Evolutionary conservation across 2,797 vertebrate species (phyloP).

Genomic region (Bradypodion pumilum): DNA sequence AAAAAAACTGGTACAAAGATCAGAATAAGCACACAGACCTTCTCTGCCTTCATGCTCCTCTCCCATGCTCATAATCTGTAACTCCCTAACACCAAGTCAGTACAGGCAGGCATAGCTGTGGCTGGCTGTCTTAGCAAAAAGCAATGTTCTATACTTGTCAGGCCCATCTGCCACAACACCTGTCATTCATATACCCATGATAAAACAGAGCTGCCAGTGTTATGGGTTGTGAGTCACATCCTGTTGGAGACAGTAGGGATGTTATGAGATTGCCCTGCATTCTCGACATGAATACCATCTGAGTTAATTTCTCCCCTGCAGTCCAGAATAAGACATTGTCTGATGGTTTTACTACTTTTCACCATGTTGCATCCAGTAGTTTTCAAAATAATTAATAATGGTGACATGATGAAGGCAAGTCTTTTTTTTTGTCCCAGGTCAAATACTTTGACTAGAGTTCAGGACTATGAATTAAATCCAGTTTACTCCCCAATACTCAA

Average conservation of each 20-base stretch:
- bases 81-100: neutral
- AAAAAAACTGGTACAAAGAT: neutral
- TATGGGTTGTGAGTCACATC: slow-evolving; percentile 19
- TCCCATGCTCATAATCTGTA: neutral
- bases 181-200: slow-evolving; percentile 20
- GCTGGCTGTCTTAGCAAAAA: slow-evolving; percentile 15
- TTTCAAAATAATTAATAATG: neutral
- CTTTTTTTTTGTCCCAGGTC: no score
- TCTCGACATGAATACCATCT: neutral
- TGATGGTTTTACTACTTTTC: neutral
- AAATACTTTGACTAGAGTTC: no score
- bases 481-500: no score
- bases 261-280: neutral
- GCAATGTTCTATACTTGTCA: slow-evolving; percentile 25
- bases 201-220: slow-evolving; percentile 1
- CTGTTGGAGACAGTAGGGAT: slow-evolving; percentile 2
- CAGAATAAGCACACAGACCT: neutral
- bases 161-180: slow-evolving; percentile 35
- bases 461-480: no score
- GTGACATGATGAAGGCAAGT: neutral
- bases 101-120: neutral
- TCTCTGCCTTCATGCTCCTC: neutral
- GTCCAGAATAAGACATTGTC: no score
- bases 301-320: no score
- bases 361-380: neutral